Evolutionary conservation across 1,140 invertebrate species (phyloP), one percentile per base, ranked within the genome.

Genomic region (Gryllus bimaculatus): DNA sequence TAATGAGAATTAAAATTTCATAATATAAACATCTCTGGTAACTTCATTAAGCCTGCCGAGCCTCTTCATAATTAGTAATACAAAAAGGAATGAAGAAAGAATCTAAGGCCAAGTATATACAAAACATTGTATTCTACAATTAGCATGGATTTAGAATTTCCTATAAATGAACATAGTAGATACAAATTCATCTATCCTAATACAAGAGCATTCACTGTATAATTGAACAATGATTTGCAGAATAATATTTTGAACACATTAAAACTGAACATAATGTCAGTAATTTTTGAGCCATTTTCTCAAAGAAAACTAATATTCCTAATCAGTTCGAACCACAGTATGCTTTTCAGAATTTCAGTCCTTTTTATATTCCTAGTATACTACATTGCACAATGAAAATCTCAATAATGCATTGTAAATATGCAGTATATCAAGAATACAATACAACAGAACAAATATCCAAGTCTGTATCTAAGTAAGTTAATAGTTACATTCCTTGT

Each of bases 221-320:
- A 39, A 39, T 66, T 66, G 7, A 66, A 18, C 10, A 13, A 13
- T 66, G 54, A 66, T 10, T 13, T 66, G 18, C 54, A 66, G 18
- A 66, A 66, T 18, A 66, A 66, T 13, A 10, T 13, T 66, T 66
- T 66, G 54, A 66, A 66, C 54, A 66, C 54, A 66, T 66, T 66
- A 66, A 66, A 66, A 66, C 54, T 66, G 54, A 66, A 66, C 54
- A 66, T 13, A 66, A 66, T 66, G 54, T 66, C 54, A 66, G 54
- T 18, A 66, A 39, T 39, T 39, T 66, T 66, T 66, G 54, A 66
- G 54, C 54, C 18, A 66, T 18, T 66, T 66, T 66, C 26, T 39
- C 10, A 66, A 13, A 66, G 1, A 66, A n/a, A 66, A 66, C 54
- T 18, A 66, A 66, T 66, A 66, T 66, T 66, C 18, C 54, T 66